These are phyloP conservation scores for Istiophorus platypterus DNA, from an alignment of 2,113 vertebrate species.

Conservation along the genomic window DNA sequence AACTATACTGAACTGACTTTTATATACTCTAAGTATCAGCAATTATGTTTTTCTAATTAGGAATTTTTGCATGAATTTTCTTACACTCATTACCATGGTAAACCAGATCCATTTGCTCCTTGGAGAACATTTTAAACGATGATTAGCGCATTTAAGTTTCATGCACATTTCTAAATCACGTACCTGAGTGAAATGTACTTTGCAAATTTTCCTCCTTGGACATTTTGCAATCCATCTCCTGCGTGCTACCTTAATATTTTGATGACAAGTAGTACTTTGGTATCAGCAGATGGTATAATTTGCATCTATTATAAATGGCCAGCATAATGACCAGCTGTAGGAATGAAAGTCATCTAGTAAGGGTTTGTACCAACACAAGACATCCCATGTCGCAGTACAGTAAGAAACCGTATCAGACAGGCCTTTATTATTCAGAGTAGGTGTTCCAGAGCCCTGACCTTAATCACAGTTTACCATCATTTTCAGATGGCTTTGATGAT, in stretches of 20 bases:
- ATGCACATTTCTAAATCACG: not conserved
- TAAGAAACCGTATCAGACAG: not conserved
- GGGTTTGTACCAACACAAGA: slow-evolving; percentile 11
- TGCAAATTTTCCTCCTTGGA: not conserved
- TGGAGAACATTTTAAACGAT: too few relatives aligned
- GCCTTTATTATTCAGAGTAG: slow-evolving; percentile 46
- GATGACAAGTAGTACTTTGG: not conserved
- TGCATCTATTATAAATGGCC: slow-evolving; percentile 30
- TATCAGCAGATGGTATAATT: slow-evolving; percentile 24
- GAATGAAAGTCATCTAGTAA: slow-evolving; percentile 13
- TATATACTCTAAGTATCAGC: not conserved
- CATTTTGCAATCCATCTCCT: not conserved
- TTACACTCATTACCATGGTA: too few relatives aligned
- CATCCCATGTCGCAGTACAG: not conserved
- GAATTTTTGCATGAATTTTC: not conserved
- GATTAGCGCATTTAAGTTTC: not conserved
- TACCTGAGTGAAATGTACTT: not conserved
- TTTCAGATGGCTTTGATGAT: slow-evolving; percentile 36
- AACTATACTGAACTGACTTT: not conserved
- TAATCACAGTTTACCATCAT: slow-evolving; percentile 45
- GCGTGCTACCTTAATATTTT: not conserved
- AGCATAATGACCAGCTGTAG: slow-evolving; percentile 23
- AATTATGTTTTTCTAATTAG: not conserved
- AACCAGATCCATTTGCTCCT: not conserved
- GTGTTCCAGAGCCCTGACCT: slow-evolving; percentile 41